These are phyloP conservation scores for Drosophila parvula DNA, from an alignment of 1,140 invertebrate genomes.

Conservation along the genomic window DNA sequence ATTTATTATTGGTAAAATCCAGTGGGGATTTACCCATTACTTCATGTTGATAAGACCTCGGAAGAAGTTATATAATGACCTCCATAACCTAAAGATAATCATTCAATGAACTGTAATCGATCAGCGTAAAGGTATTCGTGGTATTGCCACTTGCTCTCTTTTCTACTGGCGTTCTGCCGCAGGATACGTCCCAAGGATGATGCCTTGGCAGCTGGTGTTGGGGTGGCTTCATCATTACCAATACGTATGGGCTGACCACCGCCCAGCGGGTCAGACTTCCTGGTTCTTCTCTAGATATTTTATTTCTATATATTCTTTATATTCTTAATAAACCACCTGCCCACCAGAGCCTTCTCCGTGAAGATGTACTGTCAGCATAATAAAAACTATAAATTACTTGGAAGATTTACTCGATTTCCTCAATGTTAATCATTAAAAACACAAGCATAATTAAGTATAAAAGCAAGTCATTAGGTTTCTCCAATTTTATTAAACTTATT, in stretches of 20 bases:
- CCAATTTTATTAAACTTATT: too few species aligned
- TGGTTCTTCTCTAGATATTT: neutral
- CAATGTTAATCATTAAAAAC: too few species aligned
- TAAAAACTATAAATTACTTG: too few species aligned
- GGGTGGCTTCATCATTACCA: slow-evolving; percentile 86
- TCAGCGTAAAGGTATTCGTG: slow-evolving; percentile 55
- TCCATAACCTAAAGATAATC: neutral
- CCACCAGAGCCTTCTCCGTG: slow-evolving; percentile 39
- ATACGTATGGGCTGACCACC: slow-evolving; percentile 85
- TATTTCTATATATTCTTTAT: too few species aligned
- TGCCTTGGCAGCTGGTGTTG: slow-evolving; percentile 85
- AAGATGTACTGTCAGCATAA: too few species aligned
- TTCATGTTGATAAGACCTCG: neutral
- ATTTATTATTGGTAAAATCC: slow-evolving; percentile 7
- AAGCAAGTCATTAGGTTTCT: too few species aligned
- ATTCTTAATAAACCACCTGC: neutral
- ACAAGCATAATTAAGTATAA: too few species aligned
- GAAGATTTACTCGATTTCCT: too few species aligned
- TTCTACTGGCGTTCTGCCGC: slow-evolving; percentile 19
- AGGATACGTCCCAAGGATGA: slow-evolving; percentile 34
- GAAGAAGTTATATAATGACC: slow-evolving; percentile 4
- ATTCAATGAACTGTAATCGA: neutral
- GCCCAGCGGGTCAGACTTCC: slow-evolving; percentile 81
- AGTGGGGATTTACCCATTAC: neutral
- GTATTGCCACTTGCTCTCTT: slow-evolving; percentile 31